These are phyloP conservation scores for Atta cephalotes DNA, from an alignment of 1,140 invertebrate species.

Conservation along the genomic window DNA sequence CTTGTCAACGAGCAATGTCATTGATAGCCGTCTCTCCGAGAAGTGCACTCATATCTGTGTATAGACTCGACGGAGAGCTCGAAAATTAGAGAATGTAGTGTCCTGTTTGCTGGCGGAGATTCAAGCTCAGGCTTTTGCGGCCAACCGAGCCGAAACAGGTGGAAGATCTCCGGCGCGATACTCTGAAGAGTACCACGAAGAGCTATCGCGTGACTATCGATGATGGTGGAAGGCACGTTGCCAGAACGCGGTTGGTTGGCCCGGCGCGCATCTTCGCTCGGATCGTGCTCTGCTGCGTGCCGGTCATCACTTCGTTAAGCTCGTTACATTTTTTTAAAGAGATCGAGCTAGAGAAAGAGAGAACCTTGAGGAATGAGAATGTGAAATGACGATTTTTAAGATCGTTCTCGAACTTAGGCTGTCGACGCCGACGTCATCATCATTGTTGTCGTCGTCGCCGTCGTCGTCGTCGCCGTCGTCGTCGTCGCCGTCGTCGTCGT, in stretches of 20 bases:
- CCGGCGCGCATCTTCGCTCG: slow-evolving; percentile 68
- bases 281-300: slow-evolving; percentile 35
- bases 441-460: neutral
- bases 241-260: slow-evolving; percentile 77
- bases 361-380: slow-evolving; percentile 44
- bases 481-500: neutral
- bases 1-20: slow-evolving; percentile 16
- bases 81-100: slow-evolving; percentile 62
- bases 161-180: slow-evolving; percentile 64
- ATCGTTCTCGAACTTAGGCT: slow-evolving; percentile 51
- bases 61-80: neutral
- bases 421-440: slow-evolving; percentile 36
- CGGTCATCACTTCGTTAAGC: slow-evolving; percentile 42
- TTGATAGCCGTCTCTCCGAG: neutral
- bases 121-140: slow-evolving; percentile 33
- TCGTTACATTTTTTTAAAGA: neutral
- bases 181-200: slow-evolving; percentile 50
- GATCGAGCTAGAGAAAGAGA: neutral
- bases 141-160: slow-evolving; percentile 62
- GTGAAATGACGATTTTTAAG: slow-evolving; percentile 64
- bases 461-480: slow-evolving; percentile 12
- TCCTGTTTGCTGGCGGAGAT: slow-evolving; percentile 40
- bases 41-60: slow-evolving; percentile 19
- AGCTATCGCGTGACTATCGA: slow-evolving; percentile 71
- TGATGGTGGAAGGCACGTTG: slow-evolving; percentile 79